Conservation (phyloP, 1,140 invertebrate genomes). For the Oryzaephilus surinamensis region DNA sequence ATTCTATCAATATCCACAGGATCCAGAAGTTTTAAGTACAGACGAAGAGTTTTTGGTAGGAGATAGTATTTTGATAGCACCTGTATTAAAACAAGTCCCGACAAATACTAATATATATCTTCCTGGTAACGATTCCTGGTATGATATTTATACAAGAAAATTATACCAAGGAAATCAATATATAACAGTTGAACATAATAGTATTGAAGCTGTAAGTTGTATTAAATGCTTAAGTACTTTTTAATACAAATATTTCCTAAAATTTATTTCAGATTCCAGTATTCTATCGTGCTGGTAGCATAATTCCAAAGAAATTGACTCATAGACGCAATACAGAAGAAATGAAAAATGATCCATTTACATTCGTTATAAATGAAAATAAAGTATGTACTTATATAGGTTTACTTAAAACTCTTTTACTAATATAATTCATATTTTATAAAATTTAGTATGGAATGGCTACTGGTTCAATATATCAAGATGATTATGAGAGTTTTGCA, state of each 20-base stretch:
- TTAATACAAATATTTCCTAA: background rate
- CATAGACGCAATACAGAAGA: no score
- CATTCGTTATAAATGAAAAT: no score
- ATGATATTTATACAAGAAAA: slow-evolving; percentile 54
- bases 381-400: no score
- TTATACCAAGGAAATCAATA: background rate
- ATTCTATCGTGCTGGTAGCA: slow-evolving; percentile 84
- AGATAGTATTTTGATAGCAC: slow-evolving; percentile 61
- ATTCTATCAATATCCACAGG: slow-evolving; percentile 79
- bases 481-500: no score
- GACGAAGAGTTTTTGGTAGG: slow-evolving; percentile 69
- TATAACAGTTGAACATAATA: background rate
- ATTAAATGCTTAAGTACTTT: no score
- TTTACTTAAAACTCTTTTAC: no score
- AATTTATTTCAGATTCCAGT: slow-evolving; percentile 65
- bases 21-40: slow-evolving; percentile 64
- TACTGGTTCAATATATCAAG: no score
- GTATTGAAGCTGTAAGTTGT: background rate
- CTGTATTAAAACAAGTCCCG: slow-evolving; percentile 68
- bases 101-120: slow-evolving; percentile 76
- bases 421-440: no score
- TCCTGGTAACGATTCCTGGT: slow-evolving; percentile 76
- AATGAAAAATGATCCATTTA: no score
- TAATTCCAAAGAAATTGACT: slow-evolving; percentile 83
- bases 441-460: no score